phyloP scores from a whole-genome alignment of 2,888 invertebrate genomes.

The Chaitophorus viminalis region DNA sequence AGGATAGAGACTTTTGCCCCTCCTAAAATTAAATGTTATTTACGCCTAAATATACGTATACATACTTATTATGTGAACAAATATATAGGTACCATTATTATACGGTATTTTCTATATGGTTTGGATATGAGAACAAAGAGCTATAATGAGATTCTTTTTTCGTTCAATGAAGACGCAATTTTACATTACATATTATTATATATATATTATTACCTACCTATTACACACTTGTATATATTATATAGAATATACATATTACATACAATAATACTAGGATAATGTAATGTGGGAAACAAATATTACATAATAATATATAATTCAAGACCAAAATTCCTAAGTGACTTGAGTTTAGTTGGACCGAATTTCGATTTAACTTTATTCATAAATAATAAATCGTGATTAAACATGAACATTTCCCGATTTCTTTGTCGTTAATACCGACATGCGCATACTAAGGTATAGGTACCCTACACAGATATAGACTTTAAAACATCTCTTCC shows the following conservation, averaged over 20 bases:
- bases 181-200: neutral
- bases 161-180: neutral
- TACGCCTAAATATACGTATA: too few relatives aligned
- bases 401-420: neutral
- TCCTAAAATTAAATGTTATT: too few relatives aligned
- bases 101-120: neutral
- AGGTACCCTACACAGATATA: too few relatives aligned
- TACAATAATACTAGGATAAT: neutral
- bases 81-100: neutral
- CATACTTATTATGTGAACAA: too few relatives aligned
- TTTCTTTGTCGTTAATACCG: neutral
- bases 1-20: too few relatives aligned
- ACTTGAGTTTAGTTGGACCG: neutral
- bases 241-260: too few relatives aligned
- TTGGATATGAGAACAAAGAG: neutral
- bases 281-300: neutral
- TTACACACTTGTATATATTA: neutral
- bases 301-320: conserved; percentile 10
- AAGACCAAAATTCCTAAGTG: neutral
- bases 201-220: neutral
- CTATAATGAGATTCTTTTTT: neutral
- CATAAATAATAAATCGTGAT: neutral
- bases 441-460: neutral
- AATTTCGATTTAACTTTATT: conserved; percentile 7
- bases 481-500: too few relatives aligned